phyloP scores from a whole-genome alignment of 2,797 vertebrate species.

The Antennarius maculatus region DNA sequence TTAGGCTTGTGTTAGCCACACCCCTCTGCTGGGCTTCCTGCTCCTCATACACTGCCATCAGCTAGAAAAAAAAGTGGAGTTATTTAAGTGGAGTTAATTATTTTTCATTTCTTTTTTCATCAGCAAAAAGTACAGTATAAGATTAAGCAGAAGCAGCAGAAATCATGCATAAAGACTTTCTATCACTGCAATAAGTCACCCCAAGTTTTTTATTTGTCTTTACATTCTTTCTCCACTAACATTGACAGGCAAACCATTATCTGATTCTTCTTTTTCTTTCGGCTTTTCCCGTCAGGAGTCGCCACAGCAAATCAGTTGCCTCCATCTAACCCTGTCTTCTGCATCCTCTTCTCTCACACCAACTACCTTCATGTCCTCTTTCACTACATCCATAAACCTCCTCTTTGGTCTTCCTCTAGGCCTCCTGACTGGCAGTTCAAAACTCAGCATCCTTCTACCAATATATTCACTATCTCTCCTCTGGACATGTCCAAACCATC shows the following conservation, averaged over 20 bases:
- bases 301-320: no score
- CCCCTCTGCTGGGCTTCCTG: constrained; percentile 81
- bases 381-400: no score
- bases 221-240: background rate
- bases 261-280: no score
- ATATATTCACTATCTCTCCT: no score
- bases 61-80: constrained; percentile 70
- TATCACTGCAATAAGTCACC: background rate
- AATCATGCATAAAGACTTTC: background rate
- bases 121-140: background rate
- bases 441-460: no score
- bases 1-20: constrained; percentile 60
- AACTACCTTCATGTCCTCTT: no score
- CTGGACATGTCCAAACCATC: no score
- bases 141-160: constrained; percentile 7
- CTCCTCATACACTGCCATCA: constrained; percentile 96
- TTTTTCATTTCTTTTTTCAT: background rate
- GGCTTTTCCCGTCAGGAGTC: no score
- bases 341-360: no score
- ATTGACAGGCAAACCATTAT: constrained; percentile 5
- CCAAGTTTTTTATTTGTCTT: constrained; percentile 9
- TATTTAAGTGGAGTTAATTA: background rate
- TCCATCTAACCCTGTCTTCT: no score
- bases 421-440: no score
- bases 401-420: no score